Evolutionary conservation across 1,140 invertebrate genomes (phyloP), one percentile per base, ranked within the genome.

Genomic region (Drosophila mojavensis): DNA sequence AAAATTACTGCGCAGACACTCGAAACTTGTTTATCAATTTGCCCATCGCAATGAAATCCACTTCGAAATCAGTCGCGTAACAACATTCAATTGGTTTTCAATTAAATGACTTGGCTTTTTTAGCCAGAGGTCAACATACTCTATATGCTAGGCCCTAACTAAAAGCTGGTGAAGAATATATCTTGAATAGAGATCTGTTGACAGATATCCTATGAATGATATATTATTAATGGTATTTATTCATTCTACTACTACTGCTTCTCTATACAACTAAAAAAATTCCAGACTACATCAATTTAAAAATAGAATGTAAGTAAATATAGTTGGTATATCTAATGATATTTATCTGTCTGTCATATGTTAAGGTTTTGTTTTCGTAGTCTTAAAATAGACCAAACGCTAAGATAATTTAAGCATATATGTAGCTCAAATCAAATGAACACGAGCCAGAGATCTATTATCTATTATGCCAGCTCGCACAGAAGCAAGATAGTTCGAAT

Each of bases 11-110:
- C n/a, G 30, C n/a, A n/a, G 33, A 13, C 39, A 61, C 36, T 58
- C n/a, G 30, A 56, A 56, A 36, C 50, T 63, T 28, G 48, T 62
- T 68, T 72, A 72, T 83, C 76, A 73, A 66, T 73, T 64, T 17
- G 33, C 2, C 43, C 43, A 47, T 60, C 66, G 59, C 45, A 53
- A 68, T 69, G 50, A 77, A 81, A 78, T 68, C 63, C 39, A 58
- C 63, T 69, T 69, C 41, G 24, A 20, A 50, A 54, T 62, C 41
- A 28, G 39, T n/a, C 56, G 70, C 64, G 56, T 50, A 72, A 39
- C 36, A 39, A 6, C 50, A 71, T 66, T 58, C 54, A 64, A 66
- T 71, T 77, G 66, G 11, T 48, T 61, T 59, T 66, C 59, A 56
- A 68, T 81, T 77, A 28, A 26, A 50, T 1, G 11, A 26, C 36